These are phyloP conservation scores for Aporophyla nigra DNA, from an alignment of 2,888 invertebrate species.

Conservation along the genomic window DNA sequence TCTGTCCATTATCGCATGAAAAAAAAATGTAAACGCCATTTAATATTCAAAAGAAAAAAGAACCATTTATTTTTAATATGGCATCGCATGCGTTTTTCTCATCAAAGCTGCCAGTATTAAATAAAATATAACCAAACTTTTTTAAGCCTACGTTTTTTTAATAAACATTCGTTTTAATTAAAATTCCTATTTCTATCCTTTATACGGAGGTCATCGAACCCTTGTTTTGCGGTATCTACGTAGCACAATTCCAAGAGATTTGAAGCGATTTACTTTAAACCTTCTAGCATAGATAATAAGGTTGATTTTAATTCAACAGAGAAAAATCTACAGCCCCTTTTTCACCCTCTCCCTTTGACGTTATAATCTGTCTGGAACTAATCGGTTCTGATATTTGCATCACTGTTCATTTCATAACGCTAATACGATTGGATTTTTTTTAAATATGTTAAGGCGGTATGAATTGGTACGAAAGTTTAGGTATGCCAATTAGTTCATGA, in stretches of 20 bases:
- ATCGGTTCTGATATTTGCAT: conserved; percentile 81
- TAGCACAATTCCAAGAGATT: conserved; percentile 7
- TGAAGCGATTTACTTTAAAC: conserved; percentile 16
- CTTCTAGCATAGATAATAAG: conserved; percentile 27
- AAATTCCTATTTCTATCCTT: conserved; percentile 42
- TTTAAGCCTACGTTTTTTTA: conserved; percentile 25
- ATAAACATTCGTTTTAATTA: conserved; percentile 45
- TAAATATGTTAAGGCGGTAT: not conserved
- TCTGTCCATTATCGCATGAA: not conserved
- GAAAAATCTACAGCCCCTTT: conserved; percentile 66
- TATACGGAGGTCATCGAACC: conserved; percentile 59
- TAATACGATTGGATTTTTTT: conserved; percentile 69
- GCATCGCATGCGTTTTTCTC: conserved; percentile 7
- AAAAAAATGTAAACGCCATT: conserved; percentile 20
- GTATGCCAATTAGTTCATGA: conserved; percentile 15
- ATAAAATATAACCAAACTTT: conserved; percentile 21
- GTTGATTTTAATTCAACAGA: conserved; percentile 47
- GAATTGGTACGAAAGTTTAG: not conserved
- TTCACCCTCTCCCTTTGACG: conserved; percentile 81
- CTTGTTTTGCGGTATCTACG: conserved; percentile 54
- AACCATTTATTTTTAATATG: conserved; percentile 13
- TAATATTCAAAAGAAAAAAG: conserved; percentile 1
- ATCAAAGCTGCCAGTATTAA: conserved; percentile 23
- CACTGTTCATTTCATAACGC: conserved; percentile 59
- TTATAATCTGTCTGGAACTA: conserved; percentile 84